Conservation (phyloP, 2,113 vertebrate genomes). For the Apodemus speciosus region DNA sequence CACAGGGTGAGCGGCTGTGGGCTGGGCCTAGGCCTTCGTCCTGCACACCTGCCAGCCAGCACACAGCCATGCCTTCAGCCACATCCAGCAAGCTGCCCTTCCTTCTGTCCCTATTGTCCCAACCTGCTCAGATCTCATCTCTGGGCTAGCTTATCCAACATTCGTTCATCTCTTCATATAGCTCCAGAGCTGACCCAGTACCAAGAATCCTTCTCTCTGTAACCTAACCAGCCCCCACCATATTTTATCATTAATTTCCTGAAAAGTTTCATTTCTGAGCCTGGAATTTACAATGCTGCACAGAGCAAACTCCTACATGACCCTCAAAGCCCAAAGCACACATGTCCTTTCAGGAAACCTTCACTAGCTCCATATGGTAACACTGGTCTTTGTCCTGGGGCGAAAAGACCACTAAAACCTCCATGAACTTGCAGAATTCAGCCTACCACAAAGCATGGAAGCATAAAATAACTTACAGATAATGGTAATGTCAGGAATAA, state of each 20-base stretch:
- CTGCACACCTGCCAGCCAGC: not conserved
- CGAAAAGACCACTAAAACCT: slow-evolving; percentile 9
- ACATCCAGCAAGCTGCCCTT: not conserved
- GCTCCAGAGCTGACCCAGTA: not conserved
- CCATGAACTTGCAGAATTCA: not conserved
- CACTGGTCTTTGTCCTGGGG: not conserved
- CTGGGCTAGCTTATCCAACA: not conserved
- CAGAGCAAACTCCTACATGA: not conserved
- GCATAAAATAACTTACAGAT: not conserved
- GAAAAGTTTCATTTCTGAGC: not conserved
- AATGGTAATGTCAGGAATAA: not conserved
- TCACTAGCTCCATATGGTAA: not conserved
- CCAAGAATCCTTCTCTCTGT: not conserved
- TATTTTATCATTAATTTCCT: not conserved
- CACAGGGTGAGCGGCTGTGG: not conserved
- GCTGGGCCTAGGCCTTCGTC: not conserved
- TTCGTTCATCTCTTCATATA: not conserved
- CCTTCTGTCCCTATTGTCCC: not conserved
- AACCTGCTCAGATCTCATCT: not conserved
- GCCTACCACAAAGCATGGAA: slow-evolving; percentile 1
- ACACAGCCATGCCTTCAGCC: not conserved
- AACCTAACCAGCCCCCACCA: not conserved
- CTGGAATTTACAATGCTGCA: not conserved
- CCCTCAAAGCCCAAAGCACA: slow-evolving; percentile 38
- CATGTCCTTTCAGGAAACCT: not conserved